Percentiles rank a stretch among this genome's conserved stretches.
Conservation (phyloP, 2,797 vertebrate genomes). For the Vespertilio murinus region DNA sequence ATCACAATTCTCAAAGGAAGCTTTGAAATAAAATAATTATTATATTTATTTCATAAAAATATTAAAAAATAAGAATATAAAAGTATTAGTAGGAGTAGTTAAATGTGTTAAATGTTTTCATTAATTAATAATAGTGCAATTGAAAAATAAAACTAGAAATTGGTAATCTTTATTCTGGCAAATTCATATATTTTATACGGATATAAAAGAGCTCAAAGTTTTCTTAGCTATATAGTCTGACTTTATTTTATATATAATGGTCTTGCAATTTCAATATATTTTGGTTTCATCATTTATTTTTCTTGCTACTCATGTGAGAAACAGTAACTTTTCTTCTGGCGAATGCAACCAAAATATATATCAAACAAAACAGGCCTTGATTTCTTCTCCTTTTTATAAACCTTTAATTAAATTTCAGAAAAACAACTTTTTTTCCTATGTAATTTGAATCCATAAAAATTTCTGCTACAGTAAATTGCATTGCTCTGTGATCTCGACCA, state of each 20-base stretch:
- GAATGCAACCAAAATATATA: background rate
- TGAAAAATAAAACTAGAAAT: background rate
- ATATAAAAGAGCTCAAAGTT: background rate
- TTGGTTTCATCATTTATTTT: constrained; percentile 26
- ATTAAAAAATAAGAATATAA: background rate
- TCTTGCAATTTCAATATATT: background rate
- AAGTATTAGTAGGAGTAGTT: background rate
- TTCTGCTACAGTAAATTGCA: constrained; percentile 34
- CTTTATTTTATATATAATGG: background rate
- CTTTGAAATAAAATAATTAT: background rate
- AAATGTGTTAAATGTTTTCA: background rate
- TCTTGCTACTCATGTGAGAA: background rate
- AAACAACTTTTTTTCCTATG: constrained; percentile 1
- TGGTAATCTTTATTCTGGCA: background rate
- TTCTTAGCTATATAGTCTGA: background rate
- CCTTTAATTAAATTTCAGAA: constrained; percentile 46
- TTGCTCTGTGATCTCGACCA: constrained; percentile 21
- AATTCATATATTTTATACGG: background rate
- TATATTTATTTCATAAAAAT: background rate
- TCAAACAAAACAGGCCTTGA: background rate
- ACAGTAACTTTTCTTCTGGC: background rate
- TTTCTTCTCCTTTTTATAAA: background rate
- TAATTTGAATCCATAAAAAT: constrained; percentile 41
- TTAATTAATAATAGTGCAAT: background rate
- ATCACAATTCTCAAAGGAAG: background rate